Evolutionary conservation across 2,797 vertebrate species (phyloP), one percentile per base, ranked within the genome.

Genomic region (Vireo griseus): DNA sequence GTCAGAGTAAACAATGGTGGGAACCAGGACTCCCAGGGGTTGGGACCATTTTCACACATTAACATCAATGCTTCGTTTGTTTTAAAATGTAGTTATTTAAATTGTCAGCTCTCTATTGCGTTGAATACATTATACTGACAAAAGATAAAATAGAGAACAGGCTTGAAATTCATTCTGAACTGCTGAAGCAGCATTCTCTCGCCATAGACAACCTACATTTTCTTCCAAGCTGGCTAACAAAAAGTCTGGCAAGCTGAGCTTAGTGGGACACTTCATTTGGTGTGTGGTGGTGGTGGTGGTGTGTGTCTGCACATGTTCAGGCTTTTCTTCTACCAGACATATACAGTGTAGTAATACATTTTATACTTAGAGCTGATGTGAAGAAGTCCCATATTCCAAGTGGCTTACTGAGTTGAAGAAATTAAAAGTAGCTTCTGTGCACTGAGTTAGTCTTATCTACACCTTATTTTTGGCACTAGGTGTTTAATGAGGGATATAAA

Each of bases 1-100:
- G 97, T 98, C 97, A 97, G 86, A 97, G 96, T 96, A 97, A 98
- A 99, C 99, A 99, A 99, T 99, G 98, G 99, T 99, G 99, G 99
- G 99, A 99, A 99, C 98, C 96, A 96, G 97, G 97, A 97, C 96
- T 98, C 97, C 97, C 97, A 98, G 96, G 97, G 97, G 97, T 97
- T 97, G 96, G 95, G 98, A 98, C 98, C 98, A 97, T 98, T 99
- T 99, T 98, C 98, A 98, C 99, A 98, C 98, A 98, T 99, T 98
- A 98, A 96, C 97, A 97, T 98, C 97, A 98, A 98, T 98, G 98
- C 97, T 97, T 97, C 97, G 51, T 98, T 98, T 98, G 98, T 98
- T 98, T 98, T 97, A 97, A 98, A 97, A 97, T 97, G 97, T 97
- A 98, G 96, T 98, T 98, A 97, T 97, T 98, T 98, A 98, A 98